Evolutionary conservation across 1,140 invertebrate genomes (phyloP).

Genomic region (Temnothorax curvispinosus): DNA sequence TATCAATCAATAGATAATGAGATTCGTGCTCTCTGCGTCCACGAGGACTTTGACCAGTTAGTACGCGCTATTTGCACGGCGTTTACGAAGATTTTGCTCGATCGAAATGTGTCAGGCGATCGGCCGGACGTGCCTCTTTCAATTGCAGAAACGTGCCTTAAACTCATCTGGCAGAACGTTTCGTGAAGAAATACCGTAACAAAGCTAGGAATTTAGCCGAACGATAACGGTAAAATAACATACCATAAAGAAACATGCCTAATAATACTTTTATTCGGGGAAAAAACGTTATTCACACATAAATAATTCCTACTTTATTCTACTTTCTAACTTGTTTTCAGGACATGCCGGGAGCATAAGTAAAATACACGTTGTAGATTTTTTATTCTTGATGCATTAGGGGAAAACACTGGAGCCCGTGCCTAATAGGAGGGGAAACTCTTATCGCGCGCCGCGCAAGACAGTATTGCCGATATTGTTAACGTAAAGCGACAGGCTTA

Average conservation of each 20-base stretch:
- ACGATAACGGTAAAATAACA: not conserved
- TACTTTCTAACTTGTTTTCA: not conserved
- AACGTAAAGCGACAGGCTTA: slow-evolving; percentile 49
- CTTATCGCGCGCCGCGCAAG: slow-evolving; percentile 33
- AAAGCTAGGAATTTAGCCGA: not conserved
- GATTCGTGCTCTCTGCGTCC: slow-evolving; percentile 19
- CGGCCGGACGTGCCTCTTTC: not conserved
- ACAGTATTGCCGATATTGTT: slow-evolving; percentile 50
- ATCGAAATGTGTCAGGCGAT: not conserved
- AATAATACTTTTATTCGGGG: not conserved
- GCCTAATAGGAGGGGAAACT: slow-evolving; percentile 16
- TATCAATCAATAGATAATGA: slow-evolving; percentile 59
- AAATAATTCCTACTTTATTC: not conserved
- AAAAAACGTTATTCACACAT: too few species aligned
- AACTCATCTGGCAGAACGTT: not conserved
- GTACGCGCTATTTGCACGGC: slow-evolving; percentile 32
- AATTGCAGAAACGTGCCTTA: not conserved
- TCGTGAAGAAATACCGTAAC: not conserved
- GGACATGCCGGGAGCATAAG: not conserved
- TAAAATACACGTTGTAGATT: not conserved
- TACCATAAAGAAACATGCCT: not conserved
- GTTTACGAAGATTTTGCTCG: not conserved
- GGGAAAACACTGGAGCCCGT: not conserved
- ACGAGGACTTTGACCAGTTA: slow-evolving; percentile 29
- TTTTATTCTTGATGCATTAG: slow-evolving; percentile 16